These are phyloP conservation scores for Hylaea fasciaria DNA, from an alignment of 2,888 invertebrate genomes.

Conservation along the genomic window DNA sequence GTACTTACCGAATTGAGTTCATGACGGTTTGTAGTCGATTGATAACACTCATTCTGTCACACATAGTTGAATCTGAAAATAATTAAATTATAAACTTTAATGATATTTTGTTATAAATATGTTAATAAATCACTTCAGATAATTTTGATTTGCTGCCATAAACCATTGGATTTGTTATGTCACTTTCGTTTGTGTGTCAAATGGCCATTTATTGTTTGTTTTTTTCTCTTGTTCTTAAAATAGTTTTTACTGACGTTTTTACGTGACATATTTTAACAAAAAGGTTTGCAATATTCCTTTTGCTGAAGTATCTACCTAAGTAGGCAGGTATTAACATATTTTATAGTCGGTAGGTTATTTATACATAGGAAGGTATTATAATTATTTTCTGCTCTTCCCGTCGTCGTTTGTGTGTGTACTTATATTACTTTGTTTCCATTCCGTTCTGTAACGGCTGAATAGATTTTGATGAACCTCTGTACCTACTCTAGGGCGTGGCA, in stretches of 20 bases:
- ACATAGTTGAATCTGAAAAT: conserved; percentile 62
- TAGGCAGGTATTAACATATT: no score
- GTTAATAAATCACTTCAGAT: conserved; percentile 4
- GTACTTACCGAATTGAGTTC: conserved; percentile 69
- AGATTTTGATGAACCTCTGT: no score
- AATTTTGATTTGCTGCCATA: conserved; percentile 32
- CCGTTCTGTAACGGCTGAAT: no score
- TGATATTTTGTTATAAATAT: not conserved
- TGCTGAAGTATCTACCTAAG: no score
- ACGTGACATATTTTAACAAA: not conserved
- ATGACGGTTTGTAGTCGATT: conserved; percentile 70
- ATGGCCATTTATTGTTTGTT: no score
- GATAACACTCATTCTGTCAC: conserved; percentile 72
- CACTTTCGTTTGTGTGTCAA: conserved; percentile 9
- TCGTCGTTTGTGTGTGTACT: no score
- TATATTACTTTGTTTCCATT: no score
- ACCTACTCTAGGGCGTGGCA: no score
- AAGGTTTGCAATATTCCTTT: not conserved
- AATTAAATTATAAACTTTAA: conserved; percentile 1
- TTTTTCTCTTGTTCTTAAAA: conserved; percentile 2
- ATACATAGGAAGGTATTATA: no score
- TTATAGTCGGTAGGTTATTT: no score
- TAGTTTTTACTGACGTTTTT: no score
- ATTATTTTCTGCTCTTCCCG: no score
- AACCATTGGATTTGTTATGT: conserved; percentile 9